Base-by-base conservation (phyloP, 2,113 vertebrate species). In the Anseranas semipalmata region DNA sequence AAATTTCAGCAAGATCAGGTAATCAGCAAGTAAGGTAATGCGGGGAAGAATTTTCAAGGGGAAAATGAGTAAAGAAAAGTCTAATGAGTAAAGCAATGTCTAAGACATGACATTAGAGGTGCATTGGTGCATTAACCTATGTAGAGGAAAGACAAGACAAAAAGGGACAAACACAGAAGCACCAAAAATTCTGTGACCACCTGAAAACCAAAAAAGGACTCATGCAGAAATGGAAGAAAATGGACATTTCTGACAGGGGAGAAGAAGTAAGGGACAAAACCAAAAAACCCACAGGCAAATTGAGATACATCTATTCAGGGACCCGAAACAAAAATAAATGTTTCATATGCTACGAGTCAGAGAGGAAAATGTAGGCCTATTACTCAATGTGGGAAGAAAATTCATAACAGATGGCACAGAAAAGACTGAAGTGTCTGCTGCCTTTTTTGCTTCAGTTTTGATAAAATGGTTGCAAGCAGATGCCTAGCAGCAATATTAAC, bases 391-490 rank as follows among this genome's bases (percentile, higher is more conserved):
- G 63, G 65, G 50, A 96, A 86, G 75, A 92, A 95, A 97, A 90
- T 76, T 94, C 37, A 0, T 62, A 96, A 83, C 88, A 93, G 88
- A 92, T 96, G 92, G 91, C 65, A 84, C 32, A 71, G 59, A 89
- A 94, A 88, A 92, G 89, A 59, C 86, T 77, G 45, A 90, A 95
- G 59, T 63, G 74, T 87, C 84, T 94, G 70, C 80, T 94, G 89
- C 70, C 84, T 95, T 95, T 96, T 95, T 97, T 95, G 66, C 45
- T 96, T 93, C 62, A 65, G 77, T 94, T 95, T 94, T 95, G 71
- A 82, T 76, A 60, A 66, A 87, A 73, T 77, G 62, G 53, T 89
- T 94, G 86, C 84, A 89, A 75, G 66, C 39, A 96, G 84, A 95
- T 89, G 91, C 84, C 70, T 91, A 71, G 77, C 56, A 96, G 72